Evolutionary conservation across 2,113 vertebrate species (phyloP).

Genomic region (Sinocyclocheilus rhinocerous): DNA sequence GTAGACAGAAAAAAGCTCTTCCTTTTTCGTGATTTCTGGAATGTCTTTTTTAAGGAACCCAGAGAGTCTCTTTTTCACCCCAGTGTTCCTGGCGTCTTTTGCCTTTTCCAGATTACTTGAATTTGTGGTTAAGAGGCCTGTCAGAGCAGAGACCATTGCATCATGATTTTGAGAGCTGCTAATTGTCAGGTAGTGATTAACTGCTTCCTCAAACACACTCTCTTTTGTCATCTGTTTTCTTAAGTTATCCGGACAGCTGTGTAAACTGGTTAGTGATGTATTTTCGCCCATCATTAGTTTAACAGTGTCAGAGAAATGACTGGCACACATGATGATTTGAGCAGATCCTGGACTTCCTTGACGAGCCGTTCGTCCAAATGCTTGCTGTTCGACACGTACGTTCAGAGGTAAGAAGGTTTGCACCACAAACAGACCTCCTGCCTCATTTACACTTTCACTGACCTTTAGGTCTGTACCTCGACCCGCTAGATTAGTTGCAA

Average conservation of each 20-base stretch:
- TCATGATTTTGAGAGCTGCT: not conserved
- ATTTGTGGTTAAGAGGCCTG: rapidly evolving
- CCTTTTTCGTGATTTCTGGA: slow-evolving; percentile 53
- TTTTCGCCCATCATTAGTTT: too few species aligned
- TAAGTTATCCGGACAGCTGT: too few species aligned
- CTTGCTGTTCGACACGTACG: slow-evolving; percentile 68
- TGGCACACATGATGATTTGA: slow-evolving; percentile 65
- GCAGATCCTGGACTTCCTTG: slow-evolving; percentile 71
- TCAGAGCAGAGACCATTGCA: not conserved
- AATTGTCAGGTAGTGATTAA: slow-evolving; percentile 4
- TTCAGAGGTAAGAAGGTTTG: slow-evolving; percentile 71
- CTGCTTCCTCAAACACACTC: not conserved
- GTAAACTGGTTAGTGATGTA: rapidly evolving
- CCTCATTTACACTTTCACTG: slow-evolving; percentile 51
- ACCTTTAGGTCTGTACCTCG: slow-evolving; percentile 64
- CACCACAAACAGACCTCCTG: slow-evolving; percentile 70
- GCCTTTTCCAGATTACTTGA: not conserved
- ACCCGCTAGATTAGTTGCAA: slow-evolving; percentile 64
- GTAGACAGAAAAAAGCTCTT: slow-evolving; percentile 63
- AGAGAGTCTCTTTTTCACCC: not conserved
- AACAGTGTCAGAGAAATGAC: slow-evolving; percentile 49
- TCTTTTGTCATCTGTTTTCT: too few species aligned
- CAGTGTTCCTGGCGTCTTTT: slow-evolving; percentile 55
- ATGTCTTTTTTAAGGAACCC: slow-evolving; percentile 48
- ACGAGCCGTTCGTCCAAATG: slow-evolving; percentile 69